These are phyloP conservation scores for Lordiphosa mommai DNA, from an alignment of 1,140 invertebrate genomes.

Conservation along the genomic window DNA sequence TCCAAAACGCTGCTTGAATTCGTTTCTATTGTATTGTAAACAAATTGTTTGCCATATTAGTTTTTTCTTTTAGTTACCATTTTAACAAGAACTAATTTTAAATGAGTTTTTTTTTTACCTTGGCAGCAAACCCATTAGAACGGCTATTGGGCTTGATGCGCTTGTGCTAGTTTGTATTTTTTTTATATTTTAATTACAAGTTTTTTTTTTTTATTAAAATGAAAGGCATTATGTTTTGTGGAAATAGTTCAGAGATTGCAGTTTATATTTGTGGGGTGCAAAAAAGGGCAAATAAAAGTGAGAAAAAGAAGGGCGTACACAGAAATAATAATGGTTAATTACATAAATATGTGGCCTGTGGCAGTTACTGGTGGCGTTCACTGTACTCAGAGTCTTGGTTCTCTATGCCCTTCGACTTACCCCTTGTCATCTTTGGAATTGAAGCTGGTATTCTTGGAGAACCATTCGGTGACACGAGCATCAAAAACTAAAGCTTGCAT, in stretches of 20 bases:
- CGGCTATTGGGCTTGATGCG: slow-evolving; percentile 87
- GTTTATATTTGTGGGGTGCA: slow-evolving; percentile 45
- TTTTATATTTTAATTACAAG: slow-evolving; percentile 32
- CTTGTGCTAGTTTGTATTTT: slow-evolving; percentile 63
- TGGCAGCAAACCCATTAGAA: slow-evolving; percentile 90
- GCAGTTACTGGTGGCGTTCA: slow-evolving; percentile 32
- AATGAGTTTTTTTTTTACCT: slow-evolving; percentile 86
- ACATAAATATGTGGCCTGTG: slow-evolving; percentile 57
- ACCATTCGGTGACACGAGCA: slow-evolving; percentile 91
- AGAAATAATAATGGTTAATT: slow-evolving; percentile 45
- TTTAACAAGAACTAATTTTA: slow-evolving; percentile 2
- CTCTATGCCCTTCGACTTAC: slow-evolving; percentile 80
- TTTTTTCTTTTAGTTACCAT: too few species aligned
- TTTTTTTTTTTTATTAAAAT: slow-evolving; percentile 42
- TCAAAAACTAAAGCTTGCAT: slow-evolving; percentile 92
- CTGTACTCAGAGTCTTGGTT: slow-evolving; percentile 39
- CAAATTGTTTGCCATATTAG: slow-evolving; percentile 8
- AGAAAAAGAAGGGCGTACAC: slow-evolving; percentile 67
- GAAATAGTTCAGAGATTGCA: slow-evolving; percentile 50
- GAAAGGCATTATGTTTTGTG: slow-evolving; percentile 71
- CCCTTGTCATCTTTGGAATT: slow-evolving; percentile 85
- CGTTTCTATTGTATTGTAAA: slow-evolving; percentile 83
- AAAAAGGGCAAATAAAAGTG: slow-evolving; percentile 69
- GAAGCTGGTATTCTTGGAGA: slow-evolving; percentile 86
- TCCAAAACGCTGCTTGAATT: slow-evolving; percentile 91